Evolutionary conservation across 2,113 vertebrate species (phyloP).

Genomic region (Acrocephalus arundinaceus): DNA sequence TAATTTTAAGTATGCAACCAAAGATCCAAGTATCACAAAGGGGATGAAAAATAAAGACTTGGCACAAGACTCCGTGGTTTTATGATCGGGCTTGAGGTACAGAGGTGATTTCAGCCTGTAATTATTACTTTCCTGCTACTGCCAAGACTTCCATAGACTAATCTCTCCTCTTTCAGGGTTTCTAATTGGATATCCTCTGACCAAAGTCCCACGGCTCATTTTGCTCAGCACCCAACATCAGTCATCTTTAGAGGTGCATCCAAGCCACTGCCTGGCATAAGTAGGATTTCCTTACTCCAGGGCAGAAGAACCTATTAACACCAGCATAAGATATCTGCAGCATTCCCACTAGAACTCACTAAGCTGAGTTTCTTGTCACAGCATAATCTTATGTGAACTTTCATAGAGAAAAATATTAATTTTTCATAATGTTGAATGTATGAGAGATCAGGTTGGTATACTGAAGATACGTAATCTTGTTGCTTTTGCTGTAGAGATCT

Average conservation of each 20-base stretch:
- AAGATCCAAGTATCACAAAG: conserved; percentile 54
- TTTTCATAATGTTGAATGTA: not conserved
- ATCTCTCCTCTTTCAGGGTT: not conserved
- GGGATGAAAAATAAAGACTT: conserved; percentile 15
- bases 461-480: not conserved
- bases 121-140: conserved; percentile 25
- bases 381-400: not conserved
- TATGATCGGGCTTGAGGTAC: not conserved
- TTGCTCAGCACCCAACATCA: not conserved
- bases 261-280: not conserved
- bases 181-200: not conserved
- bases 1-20: not conserved
- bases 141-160: not conserved
- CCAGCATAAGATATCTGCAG: not conserved
- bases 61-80: not conserved
- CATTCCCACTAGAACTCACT: not conserved
- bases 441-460: not conserved
- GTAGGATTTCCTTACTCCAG: not conserved
- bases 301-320: not conserved
- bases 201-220: not conserved
- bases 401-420: not conserved
- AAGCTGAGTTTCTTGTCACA: not conserved
- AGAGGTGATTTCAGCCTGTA: not conserved
- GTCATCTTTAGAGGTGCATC: not conserved
- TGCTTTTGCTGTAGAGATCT: not conserved